These are phyloP conservation scores for Orthosia gothica DNA, from an alignment of 2,888 invertebrate species.

Conservation along the genomic window DNA sequence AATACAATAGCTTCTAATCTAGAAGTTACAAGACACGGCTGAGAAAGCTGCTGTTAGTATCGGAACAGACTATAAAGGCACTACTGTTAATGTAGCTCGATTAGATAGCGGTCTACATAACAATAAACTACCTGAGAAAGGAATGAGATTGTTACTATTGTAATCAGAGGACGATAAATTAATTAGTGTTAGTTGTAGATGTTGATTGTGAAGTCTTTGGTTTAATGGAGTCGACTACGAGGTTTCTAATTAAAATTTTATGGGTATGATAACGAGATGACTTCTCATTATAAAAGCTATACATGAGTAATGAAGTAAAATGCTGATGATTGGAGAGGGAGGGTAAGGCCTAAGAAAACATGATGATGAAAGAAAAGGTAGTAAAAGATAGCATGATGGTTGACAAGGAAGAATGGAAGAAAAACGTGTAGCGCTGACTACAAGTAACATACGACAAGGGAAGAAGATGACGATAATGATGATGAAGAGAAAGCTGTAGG, in stretches of 20 bases:
- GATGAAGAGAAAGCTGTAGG: background rate
- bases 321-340: background rate
- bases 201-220: conserved; percentile 7
- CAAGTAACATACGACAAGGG: background rate
- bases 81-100: conserved; percentile 55
- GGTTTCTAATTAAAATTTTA: background rate
- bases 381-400: background rate
- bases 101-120: conserved; percentile 44
- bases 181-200: conserved; percentile 36
- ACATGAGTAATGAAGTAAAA: background rate
- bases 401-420: background rate
- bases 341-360: background rate
- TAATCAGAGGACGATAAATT: conserved; percentile 41
- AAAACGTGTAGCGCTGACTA: background rate
- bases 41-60: conserved; percentile 45
- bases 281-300: no score
- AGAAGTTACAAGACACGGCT: conserved; percentile 37
- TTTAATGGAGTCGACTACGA: background rate
- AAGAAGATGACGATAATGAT: background rate
- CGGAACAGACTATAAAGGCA: conserved; percentile 15
- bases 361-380: background rate
- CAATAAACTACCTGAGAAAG: conserved; percentile 43
- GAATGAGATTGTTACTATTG: conserved; percentile 41
- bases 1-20: conserved; percentile 56
- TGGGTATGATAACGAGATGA: background rate